Evolutionary conservation across 1,140 invertebrate genomes (phyloP).

Genomic region (Camponotus vicinus): DNA sequence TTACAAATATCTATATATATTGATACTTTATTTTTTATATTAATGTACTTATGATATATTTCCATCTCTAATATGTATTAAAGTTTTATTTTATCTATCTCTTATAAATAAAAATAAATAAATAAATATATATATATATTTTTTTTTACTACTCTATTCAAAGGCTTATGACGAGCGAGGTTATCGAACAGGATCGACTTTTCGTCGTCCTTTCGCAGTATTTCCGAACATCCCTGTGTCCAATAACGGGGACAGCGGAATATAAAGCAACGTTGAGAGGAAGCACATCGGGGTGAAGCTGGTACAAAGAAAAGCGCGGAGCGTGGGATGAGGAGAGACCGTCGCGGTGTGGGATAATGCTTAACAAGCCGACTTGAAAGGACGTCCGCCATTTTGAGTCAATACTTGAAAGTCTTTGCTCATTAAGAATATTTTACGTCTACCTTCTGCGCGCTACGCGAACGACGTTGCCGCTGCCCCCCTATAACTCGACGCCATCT

Average conservation of each 20-base stretch:
- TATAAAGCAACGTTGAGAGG: conserved; percentile 52
- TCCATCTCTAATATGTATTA: too few species aligned
- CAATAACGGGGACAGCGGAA: conserved; percentile 54
- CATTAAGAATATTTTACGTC: conserved; percentile 86
- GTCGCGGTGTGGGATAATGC: conserved; percentile 80
- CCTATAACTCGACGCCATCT: conserved; percentile 65
- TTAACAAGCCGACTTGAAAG: conserved; percentile 86
- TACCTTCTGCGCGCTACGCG: conserved; percentile 59
- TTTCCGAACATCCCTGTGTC: conserved; percentile 36
- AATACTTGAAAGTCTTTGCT: conserved; percentile 86
- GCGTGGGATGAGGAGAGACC: conserved; percentile 1
- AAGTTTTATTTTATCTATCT: too few species aligned
- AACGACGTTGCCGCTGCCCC: conserved; percentile 58
- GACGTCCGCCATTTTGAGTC: conserved; percentile 85
- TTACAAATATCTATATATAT: too few species aligned
- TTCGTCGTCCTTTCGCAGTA: conserved; percentile 49
- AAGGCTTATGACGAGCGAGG: conserved; percentile 5
- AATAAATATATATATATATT: too few species aligned
- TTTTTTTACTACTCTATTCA: background rate
- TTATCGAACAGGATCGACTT: conserved; percentile 23
- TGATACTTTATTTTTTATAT: too few species aligned
- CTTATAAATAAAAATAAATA: background rate
- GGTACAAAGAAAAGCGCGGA: conserved; percentile 64
- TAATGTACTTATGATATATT: too few species aligned
- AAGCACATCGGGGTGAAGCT: conserved; percentile 34